A percentile compares a stretch with the other conserved stretches of the same genome.
phyloP scores from a whole-genome alignment of 2,888 invertebrate species.

The Tribolium freemani region DNA sequence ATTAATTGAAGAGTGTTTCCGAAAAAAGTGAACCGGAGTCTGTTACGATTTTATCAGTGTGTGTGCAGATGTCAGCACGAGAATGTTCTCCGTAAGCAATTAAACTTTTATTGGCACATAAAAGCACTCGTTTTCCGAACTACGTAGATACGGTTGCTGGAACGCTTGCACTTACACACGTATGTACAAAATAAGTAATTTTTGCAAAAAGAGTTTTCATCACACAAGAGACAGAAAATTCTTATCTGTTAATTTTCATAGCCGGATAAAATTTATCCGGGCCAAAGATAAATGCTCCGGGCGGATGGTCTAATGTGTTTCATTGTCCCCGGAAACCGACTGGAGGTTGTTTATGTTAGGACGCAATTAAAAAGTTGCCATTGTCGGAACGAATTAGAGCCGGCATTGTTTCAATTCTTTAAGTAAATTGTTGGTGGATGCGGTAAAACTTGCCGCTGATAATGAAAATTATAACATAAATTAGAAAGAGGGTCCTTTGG shows the following conservation, averaged over 20 bases:
- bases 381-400: conserved; percentile 31
- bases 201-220: not conserved
- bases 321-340: conserved; percentile 35
- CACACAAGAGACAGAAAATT: not conserved
- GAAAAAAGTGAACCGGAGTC: conserved; percentile 47
- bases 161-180: conserved; percentile 50
- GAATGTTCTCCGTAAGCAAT: conserved; percentile 56
- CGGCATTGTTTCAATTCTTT: conserved; percentile 38
- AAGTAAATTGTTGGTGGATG: conserved; percentile 33
- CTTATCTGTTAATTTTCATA: conserved; percentile 18
- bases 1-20: conserved; percentile 44
- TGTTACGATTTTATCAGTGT: conserved; percentile 52
- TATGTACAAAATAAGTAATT: conserved; percentile 28
- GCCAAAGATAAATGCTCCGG: conserved; percentile 23
- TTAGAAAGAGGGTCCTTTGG: conserved; percentile 20
- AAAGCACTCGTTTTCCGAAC: conserved; percentile 55
- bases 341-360: conserved; percentile 29
- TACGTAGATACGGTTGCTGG: conserved; percentile 56
- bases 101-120: conserved; percentile 59
- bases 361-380: conserved; percentile 36
- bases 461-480: conserved; percentile 35
- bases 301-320: conserved; percentile 21
- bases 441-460: conserved; percentile 28
- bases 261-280: conserved; percentile 41
- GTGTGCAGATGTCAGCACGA: conserved; percentile 57